Evolutionary conservation across 2,888 invertebrate species (phyloP).

Genomic region (Bombylius discolor): DNA sequence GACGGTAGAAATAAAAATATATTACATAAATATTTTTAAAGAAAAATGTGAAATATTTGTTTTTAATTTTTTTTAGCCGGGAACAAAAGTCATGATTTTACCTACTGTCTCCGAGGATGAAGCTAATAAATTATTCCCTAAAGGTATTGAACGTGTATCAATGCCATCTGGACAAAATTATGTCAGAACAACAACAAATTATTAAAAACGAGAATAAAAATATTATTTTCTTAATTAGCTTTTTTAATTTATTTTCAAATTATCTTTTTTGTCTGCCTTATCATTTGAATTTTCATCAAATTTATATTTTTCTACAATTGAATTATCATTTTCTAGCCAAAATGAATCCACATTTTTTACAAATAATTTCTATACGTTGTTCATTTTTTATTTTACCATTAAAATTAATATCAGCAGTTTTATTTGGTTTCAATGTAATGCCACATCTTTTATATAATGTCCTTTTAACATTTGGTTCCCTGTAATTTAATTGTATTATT

Average conservation of each 20-base stretch:
- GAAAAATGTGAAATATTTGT: not conserved
- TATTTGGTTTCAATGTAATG: conserved; percentile 24
- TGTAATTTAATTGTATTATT: conserved; percentile 12
- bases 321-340: conserved; percentile 30
- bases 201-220: conserved; percentile 27
- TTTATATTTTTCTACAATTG: conserved; percentile 19
- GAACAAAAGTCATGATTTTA: conserved; percentile 67
- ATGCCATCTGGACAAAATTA: conserved; percentile 69
- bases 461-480: conserved; percentile 31
- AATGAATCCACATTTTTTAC: conserved; percentile 25
- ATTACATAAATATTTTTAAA: not conserved
- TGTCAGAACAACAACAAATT: conserved; percentile 57
- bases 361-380: conserved; percentile 18
- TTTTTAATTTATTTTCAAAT: too few species aligned
- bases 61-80: conserved; percentile 39
- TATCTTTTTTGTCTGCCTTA: too few species aligned
- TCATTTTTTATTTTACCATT: conserved; percentile 3
- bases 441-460: conserved; percentile 31
- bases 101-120: conserved; percentile 57
- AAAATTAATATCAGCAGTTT: conserved; percentile 22
- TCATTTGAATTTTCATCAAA: not conserved
- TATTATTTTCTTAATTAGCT: too few species aligned
- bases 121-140: conserved; percentile 51
- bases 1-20: conserved; percentile 45
- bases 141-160: conserved; percentile 48